phyloP scores from a whole-genome alignment of 2,797 vertebrate genomes.

The Lutjanus argentimaculatus region DNA sequence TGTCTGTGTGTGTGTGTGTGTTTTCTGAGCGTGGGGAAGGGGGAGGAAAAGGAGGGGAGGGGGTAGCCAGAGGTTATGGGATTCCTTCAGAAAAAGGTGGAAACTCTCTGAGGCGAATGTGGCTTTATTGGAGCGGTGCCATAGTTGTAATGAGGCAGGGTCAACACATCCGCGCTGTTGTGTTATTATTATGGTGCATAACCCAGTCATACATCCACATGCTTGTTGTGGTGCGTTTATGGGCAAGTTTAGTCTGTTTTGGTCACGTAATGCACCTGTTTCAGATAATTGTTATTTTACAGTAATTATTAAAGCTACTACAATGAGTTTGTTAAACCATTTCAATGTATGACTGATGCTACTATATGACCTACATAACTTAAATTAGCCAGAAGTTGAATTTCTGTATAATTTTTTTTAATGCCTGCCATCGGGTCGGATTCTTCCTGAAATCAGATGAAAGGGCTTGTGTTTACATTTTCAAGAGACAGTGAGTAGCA shows the following conservation, averaged over 20 bases:
- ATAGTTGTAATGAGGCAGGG: constrained; percentile 31
- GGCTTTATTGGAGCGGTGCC: constrained; percentile 16
- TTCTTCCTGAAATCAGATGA: too few species aligned
- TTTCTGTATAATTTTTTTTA: too few species aligned
- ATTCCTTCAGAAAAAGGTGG: constrained; percentile 49
- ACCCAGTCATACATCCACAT: not conserved
- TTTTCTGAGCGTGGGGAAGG: not conserved
- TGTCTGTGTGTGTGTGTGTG: constrained; percentile 12
- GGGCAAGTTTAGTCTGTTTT: not conserved
- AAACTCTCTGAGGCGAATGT: constrained; percentile 3
- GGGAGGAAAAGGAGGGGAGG: not conserved
- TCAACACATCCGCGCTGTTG: constrained; percentile 33
- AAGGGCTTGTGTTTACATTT: too few species aligned
- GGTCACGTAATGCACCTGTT: constrained; percentile 12
- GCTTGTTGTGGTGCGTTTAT: constrained; percentile 8
- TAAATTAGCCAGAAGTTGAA: too few species aligned
- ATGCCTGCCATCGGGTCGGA: too few species aligned
- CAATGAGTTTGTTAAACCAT: too few species aligned
- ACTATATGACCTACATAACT: too few species aligned
- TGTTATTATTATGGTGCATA: not conserved
- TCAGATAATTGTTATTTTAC: not conserved
- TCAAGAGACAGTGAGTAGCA: too few species aligned
- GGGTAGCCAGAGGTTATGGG: constrained; percentile 37
- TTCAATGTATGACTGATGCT: too few species aligned
- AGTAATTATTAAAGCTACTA: too few species aligned